Percentiles rank a stretch among this genome's conserved stretches.
These are phyloP conservation scores for Eunapius fragilis DNA, from an alignment of 37 sponge, comb jelly and placozoan species.

Conservation along the genomic window DNA sequence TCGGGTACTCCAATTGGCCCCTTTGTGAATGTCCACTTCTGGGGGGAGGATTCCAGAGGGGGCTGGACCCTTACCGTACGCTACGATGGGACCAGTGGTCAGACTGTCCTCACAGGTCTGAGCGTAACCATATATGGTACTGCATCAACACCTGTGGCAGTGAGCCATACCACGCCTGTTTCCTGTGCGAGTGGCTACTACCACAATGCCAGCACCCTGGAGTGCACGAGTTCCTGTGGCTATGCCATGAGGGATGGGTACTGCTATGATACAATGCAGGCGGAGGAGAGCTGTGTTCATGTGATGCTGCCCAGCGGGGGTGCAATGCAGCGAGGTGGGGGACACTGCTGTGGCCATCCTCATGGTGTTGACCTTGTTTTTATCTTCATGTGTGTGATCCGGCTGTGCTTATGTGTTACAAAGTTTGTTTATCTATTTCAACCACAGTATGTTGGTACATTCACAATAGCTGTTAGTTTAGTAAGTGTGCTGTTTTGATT, in stretches of 20 bases:
- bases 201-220: constrained; percentile 35
- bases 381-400: not conserved
- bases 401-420: not conserved
- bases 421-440: not conserved
- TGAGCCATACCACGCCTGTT: constrained; percentile 8
- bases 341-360: not conserved
- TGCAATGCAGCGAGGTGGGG: not conserved
- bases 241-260: constrained; percentile 11
- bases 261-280: not conserved
- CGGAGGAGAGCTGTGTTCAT: not conserved
- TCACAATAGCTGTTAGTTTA: not conserved
- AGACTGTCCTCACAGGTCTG: constrained; percentile 10
- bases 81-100: constrained; percentile 15
- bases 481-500: not conserved
- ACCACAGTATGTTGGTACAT: not conserved
- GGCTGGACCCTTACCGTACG: constrained; percentile 55
- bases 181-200: constrained; percentile 51
- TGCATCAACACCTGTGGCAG: constrained; percentile 24
- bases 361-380: not conserved
- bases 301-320: not conserved
- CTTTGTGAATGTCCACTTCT: constrained; percentile 71
- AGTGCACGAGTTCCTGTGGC: constrained; percentile 54
- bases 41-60: constrained; percentile 73
- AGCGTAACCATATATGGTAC: constrained; percentile 35
- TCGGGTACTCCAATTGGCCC: constrained; percentile 71